Evolutionary conservation across 2,113 vertebrate genomes (phyloP).

Genomic region (Azemiops feae): DNA sequence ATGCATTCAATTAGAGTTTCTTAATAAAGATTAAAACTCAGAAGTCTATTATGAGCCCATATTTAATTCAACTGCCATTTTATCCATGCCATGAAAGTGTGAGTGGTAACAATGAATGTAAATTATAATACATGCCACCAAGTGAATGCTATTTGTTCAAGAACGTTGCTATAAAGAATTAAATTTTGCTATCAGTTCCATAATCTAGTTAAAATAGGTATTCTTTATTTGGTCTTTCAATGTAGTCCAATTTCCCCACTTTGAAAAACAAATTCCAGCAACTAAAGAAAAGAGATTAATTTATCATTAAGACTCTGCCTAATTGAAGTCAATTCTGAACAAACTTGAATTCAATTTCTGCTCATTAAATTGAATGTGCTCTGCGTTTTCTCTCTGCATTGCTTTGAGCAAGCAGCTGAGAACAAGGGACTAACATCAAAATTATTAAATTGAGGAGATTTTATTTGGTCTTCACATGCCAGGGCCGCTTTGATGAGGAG

Average conservation of each 20-base stretch:
- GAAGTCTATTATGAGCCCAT: constrained; percentile 81
- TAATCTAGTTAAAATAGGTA: constrained; percentile 93
- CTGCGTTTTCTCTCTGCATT: constrained; percentile 82
- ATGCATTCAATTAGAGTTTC: constrained; percentile 82
- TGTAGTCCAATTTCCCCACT: constrained; percentile 90
- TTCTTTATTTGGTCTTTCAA: constrained; percentile 90
- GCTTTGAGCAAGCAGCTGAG: constrained; percentile 90
- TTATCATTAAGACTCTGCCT: constrained; percentile 98
- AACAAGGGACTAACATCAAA: constrained; percentile 93
- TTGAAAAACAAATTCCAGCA: constrained; percentile 93
- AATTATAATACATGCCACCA: constrained; percentile 86
- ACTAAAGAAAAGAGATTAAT: constrained; percentile 99
- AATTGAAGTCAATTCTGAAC: constrained; percentile 99
- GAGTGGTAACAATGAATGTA: constrained; percentile 84
- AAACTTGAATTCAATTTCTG: constrained; percentile 98
- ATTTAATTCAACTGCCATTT: constrained; percentile 87
- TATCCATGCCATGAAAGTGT: constrained; percentile 82
- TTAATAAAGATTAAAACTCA: constrained; percentile 86
- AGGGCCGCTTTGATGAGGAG: constrained; percentile 87
- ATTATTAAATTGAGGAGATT: constrained; percentile 96
- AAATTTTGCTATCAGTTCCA: constrained; percentile 88
- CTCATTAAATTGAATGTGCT: constrained; percentile 92
- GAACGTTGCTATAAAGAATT: constrained; percentile 88
- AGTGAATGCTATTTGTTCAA: constrained; percentile 83
- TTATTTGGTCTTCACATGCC: constrained; percentile 91